Base-by-base conservation (phyloP, 2,113 vertebrate genomes). In the Labeo rohita region DNA sequence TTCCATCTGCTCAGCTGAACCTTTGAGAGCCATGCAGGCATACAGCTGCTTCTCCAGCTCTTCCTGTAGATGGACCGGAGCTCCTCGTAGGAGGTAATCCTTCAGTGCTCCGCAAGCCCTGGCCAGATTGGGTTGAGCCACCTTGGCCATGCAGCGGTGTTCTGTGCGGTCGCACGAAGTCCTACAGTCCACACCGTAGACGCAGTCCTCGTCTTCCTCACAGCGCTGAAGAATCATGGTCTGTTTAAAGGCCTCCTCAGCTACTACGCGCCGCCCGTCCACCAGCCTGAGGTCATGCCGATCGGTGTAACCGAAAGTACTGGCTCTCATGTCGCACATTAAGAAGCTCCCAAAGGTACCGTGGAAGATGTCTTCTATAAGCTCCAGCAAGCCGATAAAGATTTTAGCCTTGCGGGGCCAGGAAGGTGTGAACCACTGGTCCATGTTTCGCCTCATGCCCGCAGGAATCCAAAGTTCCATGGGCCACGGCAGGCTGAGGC, bases 401-500 rank as follows among this genome's bases (percentile, higher is more conserved):
- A 99, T 99, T 94, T 99, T 99, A 85, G 98, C 98, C 84, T 97
- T 98, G 91, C 96, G 96, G 5, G 98, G 97, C 98, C 98, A 99
- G 0, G 97, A 97, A 0, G 98, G 98, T 34, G 97, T 97, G 93
- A 99, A 98, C 95, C 98, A 95, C 83, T 98, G 98, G 90, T 99
- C 98, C 95, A 99, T 96, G 87, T 94, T 96, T 89, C 95, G 97
- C 68, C 96, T 95, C 85, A 98, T 93, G 56, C 98, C 95, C 0
- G 95, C 91, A 1, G 98, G 97, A 86, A 98, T 95, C 92, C 98
- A 95, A 80, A 97, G 91, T 91, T 98, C 97, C 13, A 98, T 87
- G 83, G 97, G 89, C 96, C 98, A 98, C 2, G 98, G 97, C 70
- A 99, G 93, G 85, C 93, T 96, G 88, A 99, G 92, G 88, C 98